Evolutionary conservation across 1,140 invertebrate species (phyloP).

Genomic region (Drosophila leontia): DNA sequence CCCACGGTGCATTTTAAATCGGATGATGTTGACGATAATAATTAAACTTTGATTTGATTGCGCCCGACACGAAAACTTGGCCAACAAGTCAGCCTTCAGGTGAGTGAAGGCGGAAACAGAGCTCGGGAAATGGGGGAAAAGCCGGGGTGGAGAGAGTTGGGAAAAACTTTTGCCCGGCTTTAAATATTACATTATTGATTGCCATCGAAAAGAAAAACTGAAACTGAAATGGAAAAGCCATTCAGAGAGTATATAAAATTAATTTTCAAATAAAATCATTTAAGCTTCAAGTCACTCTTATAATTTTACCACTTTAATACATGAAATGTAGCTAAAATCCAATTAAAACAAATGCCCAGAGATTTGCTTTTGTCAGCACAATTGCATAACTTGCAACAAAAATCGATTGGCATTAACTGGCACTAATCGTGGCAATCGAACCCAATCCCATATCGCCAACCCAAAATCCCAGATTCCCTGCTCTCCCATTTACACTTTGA

Average conservation of each 20-base stretch:
- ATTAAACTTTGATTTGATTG: conserved; percentile 52
- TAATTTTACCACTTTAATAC: not conserved
- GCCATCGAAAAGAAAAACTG: not conserved
- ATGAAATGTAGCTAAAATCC: not conserved
- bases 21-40: conserved; percentile 55
- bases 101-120: not conserved
- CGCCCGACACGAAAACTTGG: conserved; percentile 43
- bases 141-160: not conserved
- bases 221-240: conserved; percentile 7
- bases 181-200: conserved; percentile 42
- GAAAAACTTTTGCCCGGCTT: conserved; percentile 22
- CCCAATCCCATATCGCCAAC: not conserved
- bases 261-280: not conserved
- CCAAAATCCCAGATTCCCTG: conserved; percentile 2
- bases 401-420: conserved; percentile 18
- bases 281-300: not conserved
- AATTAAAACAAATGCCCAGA: not conserved
- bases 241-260: not conserved
- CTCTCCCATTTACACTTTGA: conserved; percentile 3
- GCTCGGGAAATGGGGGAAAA: not conserved
- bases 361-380: conserved; percentile 2
- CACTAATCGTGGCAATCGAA: conserved; percentile 14
- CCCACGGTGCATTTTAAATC: conserved; percentile 46
- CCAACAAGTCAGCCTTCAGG: conserved; percentile 31
- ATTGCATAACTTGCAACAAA: not conserved